Base-by-base conservation (phyloP, 2,888 invertebrate species). In the Anodontia alba region DNA sequence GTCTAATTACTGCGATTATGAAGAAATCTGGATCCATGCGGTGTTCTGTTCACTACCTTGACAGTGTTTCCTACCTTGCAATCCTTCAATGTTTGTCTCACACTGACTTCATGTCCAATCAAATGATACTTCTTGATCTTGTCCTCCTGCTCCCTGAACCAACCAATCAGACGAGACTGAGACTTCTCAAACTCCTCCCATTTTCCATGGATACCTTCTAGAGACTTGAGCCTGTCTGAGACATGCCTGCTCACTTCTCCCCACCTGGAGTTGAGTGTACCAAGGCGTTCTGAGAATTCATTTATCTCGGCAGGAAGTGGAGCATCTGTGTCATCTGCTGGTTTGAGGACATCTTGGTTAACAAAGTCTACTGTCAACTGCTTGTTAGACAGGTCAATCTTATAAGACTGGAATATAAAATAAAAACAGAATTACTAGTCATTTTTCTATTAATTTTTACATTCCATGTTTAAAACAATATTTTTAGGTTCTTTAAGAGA, bases 361-460 rank as follows among this genome's bases (percentile, higher is more conserved):
- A 94, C 93, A 87, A 94, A 94, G 87, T 93, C 93, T 38, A 93
- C 87, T 5, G 93, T 93, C 74, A 94, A 81, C 82, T 93, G 93
- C 75, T 91, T 92, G 80, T 91, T 93, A 72, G 87, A 86, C 46
- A 93, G 79, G 62, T 94, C 94, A 31, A 93, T 90, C 84, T 93
- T 93, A 88, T 93, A 90, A 36, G 90, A 91, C 93, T 93, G 89
- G 26, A 83, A 82, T 57, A 33, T 31, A 26, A 46, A 71, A 68
- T n/a, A n/a, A n/a, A n/a, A n/a, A n/a, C n/a, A n/a, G n/a, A n/a
- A n/a, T n/a, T n/a, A n/a, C n/a, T n/a, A 57, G n/a, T n/a, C n/a
- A n/a, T n/a, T n/a, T n/a, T n/a, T n/a, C n/a, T n/a, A n/a, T n/a
- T 23, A 51, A 26, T 38, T 15, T 12, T 33, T 20, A 23, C n/a